These are phyloP conservation scores for Willisornis vidua DNA, from an alignment of 2,113 vertebrate species.

Conservation along the genomic window DNA sequence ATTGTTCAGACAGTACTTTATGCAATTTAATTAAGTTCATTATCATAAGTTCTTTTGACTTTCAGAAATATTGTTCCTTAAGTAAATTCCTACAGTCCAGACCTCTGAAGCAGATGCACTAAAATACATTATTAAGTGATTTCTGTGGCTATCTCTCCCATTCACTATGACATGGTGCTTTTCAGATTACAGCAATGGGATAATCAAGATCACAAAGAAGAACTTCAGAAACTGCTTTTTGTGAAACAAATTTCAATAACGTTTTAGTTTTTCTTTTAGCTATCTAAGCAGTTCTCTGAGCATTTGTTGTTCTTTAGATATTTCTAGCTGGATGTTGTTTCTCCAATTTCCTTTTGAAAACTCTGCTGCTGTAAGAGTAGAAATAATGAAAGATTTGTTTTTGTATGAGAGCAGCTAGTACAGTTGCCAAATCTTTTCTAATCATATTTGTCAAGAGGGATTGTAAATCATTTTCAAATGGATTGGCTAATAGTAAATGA, in stretches of 20 bases:
- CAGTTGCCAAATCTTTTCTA: slow-evolving; percentile 7
- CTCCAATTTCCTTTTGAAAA: not conserved
- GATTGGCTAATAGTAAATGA: not conserved
- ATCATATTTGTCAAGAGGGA: not conserved
- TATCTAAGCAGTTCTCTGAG: not conserved
- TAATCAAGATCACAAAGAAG: not conserved
- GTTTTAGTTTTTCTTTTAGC: not conserved
- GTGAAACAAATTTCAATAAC: not conserved
- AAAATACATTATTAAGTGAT: not conserved
- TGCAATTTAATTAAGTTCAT: not conserved
- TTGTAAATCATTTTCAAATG: slow-evolving; percentile 42
- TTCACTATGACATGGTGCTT: not conserved
- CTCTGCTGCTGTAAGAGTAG: not conserved
- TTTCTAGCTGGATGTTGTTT: not conserved
- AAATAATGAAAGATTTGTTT: slow-evolving; percentile 10
- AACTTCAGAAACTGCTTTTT: not conserved
- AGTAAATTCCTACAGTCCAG: not conserved
- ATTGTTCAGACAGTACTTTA: not conserved
- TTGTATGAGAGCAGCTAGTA: not conserved
- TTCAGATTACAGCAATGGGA: not conserved
- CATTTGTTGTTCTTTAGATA: not conserved
- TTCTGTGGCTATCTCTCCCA: not conserved
- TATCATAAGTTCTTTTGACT: not conserved
- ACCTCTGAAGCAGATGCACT: not conserved
- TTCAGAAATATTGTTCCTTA: not conserved